Conservation (phyloP, 2,113 vertebrate genomes). For the Petroica traversi region DNA sequence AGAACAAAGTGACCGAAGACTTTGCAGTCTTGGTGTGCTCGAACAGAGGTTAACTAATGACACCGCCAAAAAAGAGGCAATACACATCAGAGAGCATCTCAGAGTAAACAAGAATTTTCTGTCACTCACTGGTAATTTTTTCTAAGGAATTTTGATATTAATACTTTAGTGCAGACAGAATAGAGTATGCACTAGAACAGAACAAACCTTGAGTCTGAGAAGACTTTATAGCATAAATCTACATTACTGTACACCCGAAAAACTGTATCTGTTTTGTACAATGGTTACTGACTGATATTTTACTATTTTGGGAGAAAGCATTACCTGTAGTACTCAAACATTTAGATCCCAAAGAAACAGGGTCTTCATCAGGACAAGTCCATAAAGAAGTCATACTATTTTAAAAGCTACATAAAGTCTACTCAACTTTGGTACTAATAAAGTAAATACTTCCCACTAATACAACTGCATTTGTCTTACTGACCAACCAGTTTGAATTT, state of each 20-base stretch:
- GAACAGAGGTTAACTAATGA: neutral
- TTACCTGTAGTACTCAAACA: neutral
- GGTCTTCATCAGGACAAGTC: neutral
- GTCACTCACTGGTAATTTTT: neutral
- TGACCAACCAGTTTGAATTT: neutral
- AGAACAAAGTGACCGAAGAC: neutral
- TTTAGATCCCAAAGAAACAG: neutral
- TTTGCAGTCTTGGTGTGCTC: neutral
- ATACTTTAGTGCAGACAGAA: neutral
- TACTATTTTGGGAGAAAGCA: neutral
- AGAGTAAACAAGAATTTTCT: neutral
- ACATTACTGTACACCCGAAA: neutral
- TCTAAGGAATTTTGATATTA: neutral
- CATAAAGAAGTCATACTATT: neutral
- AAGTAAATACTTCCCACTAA: neutral
- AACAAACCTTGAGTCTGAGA: neutral
- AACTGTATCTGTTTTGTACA: neutral
- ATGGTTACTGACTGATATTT: neutral
- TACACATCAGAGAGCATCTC: neutral
- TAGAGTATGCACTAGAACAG: fast-evolving
- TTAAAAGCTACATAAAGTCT: neutral
- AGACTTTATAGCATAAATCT: neutral
- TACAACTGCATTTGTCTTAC: neutral
- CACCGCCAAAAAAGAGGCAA: neutral
- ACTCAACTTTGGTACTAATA: neutral